Conservation (phyloP, 2,888 invertebrate genomes). For the Hyposoter dolosus region DNA sequence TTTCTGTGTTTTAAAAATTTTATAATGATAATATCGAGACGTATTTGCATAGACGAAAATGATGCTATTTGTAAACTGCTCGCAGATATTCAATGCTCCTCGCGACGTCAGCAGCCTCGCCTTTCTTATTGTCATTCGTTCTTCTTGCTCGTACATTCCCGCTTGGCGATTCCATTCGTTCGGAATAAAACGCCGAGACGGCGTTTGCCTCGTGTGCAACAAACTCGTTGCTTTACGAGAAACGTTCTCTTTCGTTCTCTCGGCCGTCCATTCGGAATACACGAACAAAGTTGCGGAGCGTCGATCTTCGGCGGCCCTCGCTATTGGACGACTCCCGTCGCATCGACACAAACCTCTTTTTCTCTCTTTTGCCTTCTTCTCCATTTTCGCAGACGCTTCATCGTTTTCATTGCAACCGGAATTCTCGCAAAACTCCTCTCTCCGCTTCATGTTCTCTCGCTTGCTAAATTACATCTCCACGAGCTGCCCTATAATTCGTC, state of each 20-base stretch:
- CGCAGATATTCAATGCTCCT: constrained; percentile 53
- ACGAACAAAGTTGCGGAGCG: constrained; percentile 67
- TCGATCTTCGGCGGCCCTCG: constrained; percentile 56
- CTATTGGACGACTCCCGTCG: constrained; percentile 62
- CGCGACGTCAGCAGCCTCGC: constrained; percentile 35
- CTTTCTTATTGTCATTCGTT: constrained; percentile 43
- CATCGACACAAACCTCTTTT: constrained; percentile 46
- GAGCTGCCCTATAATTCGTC: constrained; percentile 47
- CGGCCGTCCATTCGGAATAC: constrained; percentile 40
- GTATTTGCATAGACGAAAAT: constrained; percentile 36
- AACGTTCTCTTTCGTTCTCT: constrained; percentile 51
- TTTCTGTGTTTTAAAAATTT: background rate
- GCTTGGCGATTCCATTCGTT: constrained; percentile 59
- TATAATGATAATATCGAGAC: background rate
- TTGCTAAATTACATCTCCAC: constrained; percentile 19
- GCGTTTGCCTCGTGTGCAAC: constrained; percentile 66
- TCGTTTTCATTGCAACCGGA: constrained; percentile 62
- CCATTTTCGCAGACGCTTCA: constrained; percentile 29
- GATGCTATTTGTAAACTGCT: constrained; percentile 56
- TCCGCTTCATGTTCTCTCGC: background rate
- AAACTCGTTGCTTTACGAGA: constrained; percentile 72
- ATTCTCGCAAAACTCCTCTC: constrained; percentile 38
- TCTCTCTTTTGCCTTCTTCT: constrained; percentile 33
- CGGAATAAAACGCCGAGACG: constrained; percentile 66
- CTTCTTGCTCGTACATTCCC: constrained; percentile 39